Conservation (phyloP, 1,140 invertebrate species). For the Sitophilus oryzae region DNA sequence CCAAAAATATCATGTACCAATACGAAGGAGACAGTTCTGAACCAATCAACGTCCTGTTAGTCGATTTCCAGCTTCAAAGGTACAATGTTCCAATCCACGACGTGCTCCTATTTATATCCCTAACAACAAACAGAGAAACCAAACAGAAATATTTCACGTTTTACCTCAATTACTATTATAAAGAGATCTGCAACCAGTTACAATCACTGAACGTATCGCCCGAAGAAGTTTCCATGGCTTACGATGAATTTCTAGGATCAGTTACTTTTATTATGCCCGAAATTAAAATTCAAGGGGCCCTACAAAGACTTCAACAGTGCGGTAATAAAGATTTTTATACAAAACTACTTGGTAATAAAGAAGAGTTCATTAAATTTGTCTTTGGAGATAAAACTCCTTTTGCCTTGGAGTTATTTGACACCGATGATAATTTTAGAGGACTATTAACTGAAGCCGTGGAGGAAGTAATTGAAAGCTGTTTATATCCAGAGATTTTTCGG, state of each 20-base stretch:
- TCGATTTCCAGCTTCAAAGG: constrained; percentile 57
- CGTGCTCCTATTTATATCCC: constrained; percentile 14
- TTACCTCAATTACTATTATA: constrained; percentile 14
- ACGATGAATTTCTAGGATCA: constrained; percentile 15
- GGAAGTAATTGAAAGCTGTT: constrained; percentile 11
- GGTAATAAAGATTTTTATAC: constrained; percentile 19
- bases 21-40: constrained; percentile 35
- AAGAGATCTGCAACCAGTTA: constrained; percentile 6
- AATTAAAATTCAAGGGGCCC: constrained; percentile 16
- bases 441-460: constrained; percentile 13
- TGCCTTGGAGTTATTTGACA: constrained; percentile 18
- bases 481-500: constrained; percentile 10
- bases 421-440: constrained; percentile 10
- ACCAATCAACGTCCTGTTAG: constrained; percentile 45
- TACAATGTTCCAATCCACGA: constrained; percentile 37
- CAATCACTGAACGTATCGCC: not conserved
- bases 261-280: constrained; percentile 18
- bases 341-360: constrained; percentile 16
- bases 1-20: constrained; percentile 57
- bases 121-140: constrained; percentile 9
- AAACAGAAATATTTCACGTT: constrained; percentile 13
- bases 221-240: constrained; percentile 4
- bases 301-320: constrained; percentile 19
- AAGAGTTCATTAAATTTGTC: constrained; percentile 10
- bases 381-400: constrained; percentile 18